Percentiles rank a stretch among this genome's conserved stretches.
Conservation (phyloP, 2,888 invertebrate species). For the Yponomeuta evonymella region DNA sequence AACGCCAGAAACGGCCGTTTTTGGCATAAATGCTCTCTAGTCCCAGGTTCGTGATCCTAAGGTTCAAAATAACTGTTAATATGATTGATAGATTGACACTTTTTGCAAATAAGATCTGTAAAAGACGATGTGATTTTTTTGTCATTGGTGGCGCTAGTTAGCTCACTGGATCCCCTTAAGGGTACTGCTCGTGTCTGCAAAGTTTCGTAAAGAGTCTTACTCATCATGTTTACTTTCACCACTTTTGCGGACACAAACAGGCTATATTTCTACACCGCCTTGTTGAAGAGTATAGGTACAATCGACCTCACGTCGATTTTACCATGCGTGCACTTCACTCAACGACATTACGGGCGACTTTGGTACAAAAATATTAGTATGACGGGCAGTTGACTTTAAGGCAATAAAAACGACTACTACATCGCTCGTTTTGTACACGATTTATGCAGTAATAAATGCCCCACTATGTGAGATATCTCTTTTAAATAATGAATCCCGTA, state of each 20-base stretch:
- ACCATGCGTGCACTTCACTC: too few relatives aligned
- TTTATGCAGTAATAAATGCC: constrained; percentile 4
- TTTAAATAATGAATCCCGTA: neutral
- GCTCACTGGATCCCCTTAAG: neutral
- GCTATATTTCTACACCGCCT: neutral
- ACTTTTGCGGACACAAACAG: constrained; percentile 7
- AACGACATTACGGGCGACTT: too few relatives aligned
- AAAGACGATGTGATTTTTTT: too few relatives aligned
- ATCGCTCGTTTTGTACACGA: constrained; percentile 1
- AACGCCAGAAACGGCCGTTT: too few relatives aligned
- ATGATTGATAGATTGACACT: too few relatives aligned
- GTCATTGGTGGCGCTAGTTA: too few relatives aligned
- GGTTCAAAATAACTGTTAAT: too few relatives aligned
- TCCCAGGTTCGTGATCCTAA: too few relatives aligned
- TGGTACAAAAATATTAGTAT: too few relatives aligned
- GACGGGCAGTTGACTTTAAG: neutral
- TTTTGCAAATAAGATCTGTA: too few relatives aligned
- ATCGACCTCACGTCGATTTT: too few relatives aligned
- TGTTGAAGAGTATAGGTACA: neutral
- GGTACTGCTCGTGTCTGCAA: neutral
- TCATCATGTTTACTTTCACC: constrained; percentile 65
- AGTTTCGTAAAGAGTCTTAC: constrained; percentile 33
- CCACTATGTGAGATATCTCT: neutral
- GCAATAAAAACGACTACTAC: neutral
- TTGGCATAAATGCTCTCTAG: too few relatives aligned